Evolutionary conservation across 2,888 invertebrate species (phyloP).

Genomic region (Heliconius ethilla): DNA sequence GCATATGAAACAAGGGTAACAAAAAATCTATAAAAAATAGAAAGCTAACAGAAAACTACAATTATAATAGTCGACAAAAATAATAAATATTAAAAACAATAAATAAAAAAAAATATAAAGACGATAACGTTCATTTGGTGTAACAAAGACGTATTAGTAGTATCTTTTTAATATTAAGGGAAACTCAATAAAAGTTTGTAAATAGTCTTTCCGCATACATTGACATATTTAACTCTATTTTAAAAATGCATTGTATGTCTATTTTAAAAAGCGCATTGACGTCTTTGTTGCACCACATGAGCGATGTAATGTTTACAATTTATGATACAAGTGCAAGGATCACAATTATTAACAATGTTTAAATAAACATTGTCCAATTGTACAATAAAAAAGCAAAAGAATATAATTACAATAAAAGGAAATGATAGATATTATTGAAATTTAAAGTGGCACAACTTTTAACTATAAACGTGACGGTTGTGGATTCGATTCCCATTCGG

Average conservation of each 20-base stretch:
- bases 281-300: neutral
- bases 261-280: neutral
- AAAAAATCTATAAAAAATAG: neutral
- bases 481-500: neutral
- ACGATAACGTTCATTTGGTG: neutral
- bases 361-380: conserved; percentile 39
- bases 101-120: neutral
- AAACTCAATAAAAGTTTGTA: neutral
- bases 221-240: neutral
- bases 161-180: too few species aligned
- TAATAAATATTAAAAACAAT: neutral
- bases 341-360: conserved; percentile 41
- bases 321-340: conserved; percentile 26
- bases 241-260: neutral
- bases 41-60: neutral
- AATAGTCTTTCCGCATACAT: neutral
- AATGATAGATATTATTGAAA: neutral
- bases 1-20: neutral
- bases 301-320: conserved; percentile 1
- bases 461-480: neutral
- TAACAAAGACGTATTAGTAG: neutral
- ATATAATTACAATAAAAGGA: neutral
- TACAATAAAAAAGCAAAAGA: conserved; percentile 10
- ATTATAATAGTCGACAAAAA: neutral
- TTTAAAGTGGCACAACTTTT: neutral